Percentiles rank a stretch among this genome's conserved stretches.
These are phyloP conservation scores for Drosophila kurseongensis DNA, from an alignment of 1,140 invertebrate genomes.

Conservation along the genomic window DNA sequence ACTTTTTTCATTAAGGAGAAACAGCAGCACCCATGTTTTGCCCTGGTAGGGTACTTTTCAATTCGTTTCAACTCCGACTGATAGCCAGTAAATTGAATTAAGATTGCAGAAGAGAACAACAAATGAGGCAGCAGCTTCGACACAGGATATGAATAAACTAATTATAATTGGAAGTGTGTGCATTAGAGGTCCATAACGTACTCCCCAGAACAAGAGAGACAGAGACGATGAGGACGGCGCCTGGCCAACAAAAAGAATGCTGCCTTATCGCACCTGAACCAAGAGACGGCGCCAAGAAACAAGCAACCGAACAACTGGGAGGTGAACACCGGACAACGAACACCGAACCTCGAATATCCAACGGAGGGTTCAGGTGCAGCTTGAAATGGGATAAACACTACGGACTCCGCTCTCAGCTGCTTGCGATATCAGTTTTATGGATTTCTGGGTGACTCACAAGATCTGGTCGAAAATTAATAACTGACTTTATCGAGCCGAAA, in stretches of 20 bases:
- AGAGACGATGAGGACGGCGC: constrained; percentile 38
- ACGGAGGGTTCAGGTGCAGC: constrained; percentile 26
- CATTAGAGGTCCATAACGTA: constrained; percentile 37
- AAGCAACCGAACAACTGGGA: constrained; percentile 42
- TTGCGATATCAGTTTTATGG: constrained; percentile 60
- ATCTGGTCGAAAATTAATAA: constrained; percentile 72
- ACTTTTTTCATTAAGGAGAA: no score
- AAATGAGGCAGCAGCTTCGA: constrained; percentile 76
- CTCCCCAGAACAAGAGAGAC: constrained; percentile 1
- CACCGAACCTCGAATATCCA: background rate
- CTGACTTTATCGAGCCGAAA: constrained; percentile 64
- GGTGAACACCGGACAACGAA: constrained; percentile 28
- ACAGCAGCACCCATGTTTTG: no score
- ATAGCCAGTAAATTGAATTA: constrained; percentile 81
- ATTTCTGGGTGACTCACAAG: constrained; percentile 66
- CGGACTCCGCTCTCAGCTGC: constrained; percentile 31
- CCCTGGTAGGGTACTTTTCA: constrained; percentile 15
- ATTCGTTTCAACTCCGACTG: constrained; percentile 33
- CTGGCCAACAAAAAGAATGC: constrained; percentile 69
- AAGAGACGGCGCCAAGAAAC: constrained; percentile 70
- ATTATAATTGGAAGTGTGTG: constrained; percentile 70
- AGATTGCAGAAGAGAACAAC: constrained; percentile 71
- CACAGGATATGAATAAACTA: constrained; percentile 83
- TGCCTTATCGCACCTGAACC: constrained; percentile 76
- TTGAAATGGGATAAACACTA: constrained; percentile 35